A percentile compares a stretch with the other conserved stretches of the same genome.
These are phyloP conservation scores for Sarcoramphus papa DNA, from an alignment of 2,797 vertebrate genomes.

Conservation along the genomic window DNA sequence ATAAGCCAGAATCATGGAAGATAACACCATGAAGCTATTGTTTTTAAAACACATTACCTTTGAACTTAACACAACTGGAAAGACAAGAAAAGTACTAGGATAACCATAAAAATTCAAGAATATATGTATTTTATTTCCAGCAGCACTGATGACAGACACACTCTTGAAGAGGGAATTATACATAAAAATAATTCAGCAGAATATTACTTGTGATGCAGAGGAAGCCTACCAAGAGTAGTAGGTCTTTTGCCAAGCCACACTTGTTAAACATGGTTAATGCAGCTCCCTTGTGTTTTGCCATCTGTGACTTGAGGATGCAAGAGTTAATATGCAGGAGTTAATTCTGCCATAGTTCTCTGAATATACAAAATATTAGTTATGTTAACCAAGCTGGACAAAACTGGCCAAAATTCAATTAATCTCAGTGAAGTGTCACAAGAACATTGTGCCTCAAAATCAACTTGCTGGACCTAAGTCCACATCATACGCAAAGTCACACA, in stretches of 20 bases:
- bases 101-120: not conserved
- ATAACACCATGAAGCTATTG: rapidly evolving
- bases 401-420: not conserved
- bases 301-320: not conserved
- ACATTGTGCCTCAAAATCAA: not conserved
- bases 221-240: not conserved
- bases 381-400: not conserved
- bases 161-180: not conserved
- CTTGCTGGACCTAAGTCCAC: not conserved
- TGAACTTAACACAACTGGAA: not conserved
- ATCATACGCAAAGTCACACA: not conserved
- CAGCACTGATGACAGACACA: not conserved
- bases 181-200: not conserved
- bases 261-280: not conserved
- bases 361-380: not conserved
- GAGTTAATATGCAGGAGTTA: not conserved
- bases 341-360: not conserved
- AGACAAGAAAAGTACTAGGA: not conserved
- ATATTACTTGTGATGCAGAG: not conserved
- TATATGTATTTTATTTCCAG: not conserved
- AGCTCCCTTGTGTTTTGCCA: not conserved
- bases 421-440: not conserved
- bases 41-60: not conserved
- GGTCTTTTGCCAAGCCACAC: not conserved
- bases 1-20: not conserved